Evolutionary conservation across 2,888 invertebrate species (phyloP), one percentile per base, ranked within the genome.

Genomic region (Phyllotreta striolata): DNA sequence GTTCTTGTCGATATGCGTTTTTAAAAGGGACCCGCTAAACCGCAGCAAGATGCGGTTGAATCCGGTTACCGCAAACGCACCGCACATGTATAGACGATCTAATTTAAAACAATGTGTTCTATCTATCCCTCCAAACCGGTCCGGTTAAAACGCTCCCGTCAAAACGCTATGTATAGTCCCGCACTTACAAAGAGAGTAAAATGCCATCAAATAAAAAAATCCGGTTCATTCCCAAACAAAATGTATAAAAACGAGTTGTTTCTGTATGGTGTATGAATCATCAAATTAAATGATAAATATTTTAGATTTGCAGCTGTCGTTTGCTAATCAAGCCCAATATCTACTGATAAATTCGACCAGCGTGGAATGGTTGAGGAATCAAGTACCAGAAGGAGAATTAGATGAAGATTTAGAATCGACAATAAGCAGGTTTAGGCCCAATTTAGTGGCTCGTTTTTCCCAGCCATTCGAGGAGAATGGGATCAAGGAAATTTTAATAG

Each of bases 291-390:
- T 10, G 12, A 38, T n/a, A 34, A 40, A 13, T 47, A 3, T 66
- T 68, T 55, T 63, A 77, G 77, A 74, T 34, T 74, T 72, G 37
- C 67, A 83, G 35, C 80, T 90, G 37, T 89, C 92, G 0, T 82
- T 95, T 62, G 88, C 89, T 52, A 96, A 95, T 80, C 90, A 94
- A 82, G 92, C 93, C 0, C 95, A 95, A 78, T 95, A 88, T 80
- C 85, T 98, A 54, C 81, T 97, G 52, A 84, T 97, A 56, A 95
- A 91, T 79, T 84, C 85, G 72, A 85, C 90, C 0, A 96, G 95
- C 67, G 88, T 95, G 0, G 80, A 85, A 64, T 91, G 91, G 87
- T 81, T 96, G 52, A 82, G 83, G 61, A 82, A 85, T 55, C 87
- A 85, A 79, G 84, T 91, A 38, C 77, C 83, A 39, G 85, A 87